These are phyloP conservation scores for Ephestia elutella DNA, from an alignment of 1,140 invertebrate species.

Conservation along the genomic window DNA sequence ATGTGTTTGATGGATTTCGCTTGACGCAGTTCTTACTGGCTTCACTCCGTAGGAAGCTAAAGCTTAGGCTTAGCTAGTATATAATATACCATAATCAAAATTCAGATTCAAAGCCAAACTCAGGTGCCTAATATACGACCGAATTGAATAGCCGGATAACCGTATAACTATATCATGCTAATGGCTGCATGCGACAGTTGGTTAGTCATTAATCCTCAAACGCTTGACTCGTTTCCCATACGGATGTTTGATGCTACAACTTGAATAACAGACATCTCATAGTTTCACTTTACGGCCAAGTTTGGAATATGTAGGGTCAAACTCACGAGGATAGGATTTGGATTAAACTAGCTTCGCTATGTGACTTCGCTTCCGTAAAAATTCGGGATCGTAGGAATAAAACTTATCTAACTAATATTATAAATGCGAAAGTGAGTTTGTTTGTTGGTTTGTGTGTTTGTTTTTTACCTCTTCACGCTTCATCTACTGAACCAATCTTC, in stretches of 20 bases:
- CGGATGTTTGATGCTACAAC: conserved; percentile 15
- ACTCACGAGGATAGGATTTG: conserved; percentile 4
- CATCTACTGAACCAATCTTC: too few species aligned
- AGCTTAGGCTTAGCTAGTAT: too few species aligned
- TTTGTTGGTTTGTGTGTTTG: too few species aligned
- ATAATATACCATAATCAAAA: neutral
- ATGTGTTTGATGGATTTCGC: too few species aligned
- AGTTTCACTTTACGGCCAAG: conserved; percentile 33
- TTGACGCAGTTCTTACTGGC: too few species aligned
- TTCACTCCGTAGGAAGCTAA: too few species aligned
- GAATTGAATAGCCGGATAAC: neutral
- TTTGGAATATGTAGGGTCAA: conserved; percentile 43
- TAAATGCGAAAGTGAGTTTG: conserved; percentile 11
- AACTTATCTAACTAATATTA: neutral
- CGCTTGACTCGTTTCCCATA: conserved; percentile 6
- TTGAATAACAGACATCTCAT: conserved; percentile 32
- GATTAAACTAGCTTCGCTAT: too few species aligned
- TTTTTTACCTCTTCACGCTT: too few species aligned
- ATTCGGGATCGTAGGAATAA: too few species aligned
- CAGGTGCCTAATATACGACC: neutral
- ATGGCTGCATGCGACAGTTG: neutral
- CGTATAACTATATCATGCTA: neutral
- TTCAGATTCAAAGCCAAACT: neutral
- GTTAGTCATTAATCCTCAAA: neutral
- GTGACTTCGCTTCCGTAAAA: too few species aligned